Base-by-base conservation (phyloP, 2,113 vertebrate species). In the Piliocolobus tephrosceles region DNA sequence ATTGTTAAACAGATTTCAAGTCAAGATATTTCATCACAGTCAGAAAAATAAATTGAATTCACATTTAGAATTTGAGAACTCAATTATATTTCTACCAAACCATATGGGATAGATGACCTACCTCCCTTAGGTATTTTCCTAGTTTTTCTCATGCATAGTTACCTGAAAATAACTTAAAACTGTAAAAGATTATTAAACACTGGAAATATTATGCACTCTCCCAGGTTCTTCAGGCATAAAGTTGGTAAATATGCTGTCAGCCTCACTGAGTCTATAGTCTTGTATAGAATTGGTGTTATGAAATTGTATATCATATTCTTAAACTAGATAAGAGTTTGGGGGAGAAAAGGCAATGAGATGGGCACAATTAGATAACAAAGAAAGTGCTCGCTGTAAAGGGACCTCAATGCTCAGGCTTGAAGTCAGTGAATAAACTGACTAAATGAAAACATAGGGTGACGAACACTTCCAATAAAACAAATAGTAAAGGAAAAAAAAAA, bases 21-120 rank as follows among this genome's bases (percentile, higher is more conserved):
- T 61, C 1, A 91, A 55, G 17, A 45, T 85, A 50, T 47, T 68
- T 75, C 3, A 68, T 73, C 58, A 88, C 6, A 94, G 1, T 45
- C 23, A 79, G 30, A 47, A 85, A 84, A 80, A 58, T 64, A 68
- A 86, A 7, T 3, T 43, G 17, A 73, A 94, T 84, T 94, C 17
- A 90, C 17, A 4, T 40, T 81, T 50, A 43, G 1, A 92, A 90
- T 86, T 76, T 92, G 52, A 83, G 13, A 92, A 90, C 11, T 90
- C 40, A 32, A 27, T 64, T 78, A 3, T 2, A 55, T 52, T 95
- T 25, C 55, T 78, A 64, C 18, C 84, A 20, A 43, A 66, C 20
- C 72, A 64, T 57, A 43, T 40, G 43, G 10, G 88, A 6, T 1
- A 75, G 4, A 0, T 64, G 5, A 10, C 25, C 5, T 73, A 81